These are phyloP conservation scores for Cantharis rustica DNA, from an alignment of 2,888 invertebrate genomes.

Conservation along the genomic window DNA sequence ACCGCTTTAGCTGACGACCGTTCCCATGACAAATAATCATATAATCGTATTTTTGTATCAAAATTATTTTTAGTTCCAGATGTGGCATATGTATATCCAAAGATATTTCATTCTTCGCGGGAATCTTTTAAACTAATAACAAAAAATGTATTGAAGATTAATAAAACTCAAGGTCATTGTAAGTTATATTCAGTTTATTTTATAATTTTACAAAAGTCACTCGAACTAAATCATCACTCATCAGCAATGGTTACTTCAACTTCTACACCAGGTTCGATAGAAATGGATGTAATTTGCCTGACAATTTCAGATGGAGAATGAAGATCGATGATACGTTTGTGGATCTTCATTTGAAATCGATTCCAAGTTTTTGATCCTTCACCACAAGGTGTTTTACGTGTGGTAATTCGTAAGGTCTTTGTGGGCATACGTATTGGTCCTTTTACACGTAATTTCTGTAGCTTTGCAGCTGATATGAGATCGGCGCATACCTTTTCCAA, in stretches of 20 bases:
- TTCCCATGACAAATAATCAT: no score
- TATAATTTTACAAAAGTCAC: no score
- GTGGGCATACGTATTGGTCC: conserved; percentile 99
- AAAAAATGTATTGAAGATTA: no score
- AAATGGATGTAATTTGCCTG: conserved; percentile 98
- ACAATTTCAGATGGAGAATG: conserved; percentile 99
- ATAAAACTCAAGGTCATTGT: no score
- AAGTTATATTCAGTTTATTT: no score
- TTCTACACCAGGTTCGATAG: conserved; percentile 99
- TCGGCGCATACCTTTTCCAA: conserved; percentile 98
- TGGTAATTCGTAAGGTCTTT: conserved; percentile 96
- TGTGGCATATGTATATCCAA: no score
- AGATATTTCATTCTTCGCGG: no score
- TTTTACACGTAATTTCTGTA: conserved; percentile 95
- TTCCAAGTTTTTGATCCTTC: conserved; percentile 99
- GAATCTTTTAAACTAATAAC: no score
- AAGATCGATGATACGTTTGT: conserved; percentile 98
- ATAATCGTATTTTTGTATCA: no score
- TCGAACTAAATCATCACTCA: no score
- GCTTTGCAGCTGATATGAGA: conserved; percentile 94
- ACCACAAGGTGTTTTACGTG: conserved; percentile 99
- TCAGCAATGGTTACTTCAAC: conserved; percentile 99
- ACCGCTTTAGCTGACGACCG: no score
- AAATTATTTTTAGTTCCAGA: no score
- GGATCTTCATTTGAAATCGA: conserved; percentile 92